Evolutionary conservation across 2,113 vertebrate genomes (phyloP), one percentile per base, ranked within the genome.

Genomic region (Madoqua kirkii): DNA sequence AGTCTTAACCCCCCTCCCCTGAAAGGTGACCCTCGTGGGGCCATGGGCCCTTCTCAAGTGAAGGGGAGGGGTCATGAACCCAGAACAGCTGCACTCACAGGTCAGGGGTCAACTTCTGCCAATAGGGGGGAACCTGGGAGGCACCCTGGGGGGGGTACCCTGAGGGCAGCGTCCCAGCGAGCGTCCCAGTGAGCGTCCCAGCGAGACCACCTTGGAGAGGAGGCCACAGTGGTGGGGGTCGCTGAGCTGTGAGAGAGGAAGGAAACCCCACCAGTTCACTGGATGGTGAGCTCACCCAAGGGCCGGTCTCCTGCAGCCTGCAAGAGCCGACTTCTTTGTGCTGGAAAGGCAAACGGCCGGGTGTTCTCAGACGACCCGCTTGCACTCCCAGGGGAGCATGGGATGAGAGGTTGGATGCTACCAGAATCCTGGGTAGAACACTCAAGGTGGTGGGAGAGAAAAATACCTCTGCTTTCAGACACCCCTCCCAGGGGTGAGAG

Each of bases 271-370:
- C 31, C 31, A 1, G 12, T 19, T 1, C 17, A 23, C 3, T 15
- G 50, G 40, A 25, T 3, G 13, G 8, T 3, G 5, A 21, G 7
- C 45, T 52, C 31, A 5, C 17, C 0, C 4, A 0, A 16, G 29
- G 78, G 78, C 16, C 1, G 5, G 6, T 52, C 48, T 52, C 31
- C 45, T 13, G 14, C 10, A 6, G 52, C 55, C 16, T 16, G 43
- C 2, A 1, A 1, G 23, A 31, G 19, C 4, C 2, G 17, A 13
- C 48, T 11, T 33, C 45, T 1, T 36, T 5, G 36, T 3, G 0
- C n/a, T 5, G 16, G 40, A 71, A 21, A 71, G 1, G 4, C 64
- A 36, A 71, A 71, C 0, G n/a, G n/a, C n/a, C 2, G 1, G 8
- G n/a, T 36, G 64, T 36, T 67, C 4, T 19, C 6, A 3, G 33